These are phyloP conservation scores for Schizopygopsis pylzovi DNA, from an alignment of 2,797 vertebrate species.

Conservation along the genomic window DNA sequence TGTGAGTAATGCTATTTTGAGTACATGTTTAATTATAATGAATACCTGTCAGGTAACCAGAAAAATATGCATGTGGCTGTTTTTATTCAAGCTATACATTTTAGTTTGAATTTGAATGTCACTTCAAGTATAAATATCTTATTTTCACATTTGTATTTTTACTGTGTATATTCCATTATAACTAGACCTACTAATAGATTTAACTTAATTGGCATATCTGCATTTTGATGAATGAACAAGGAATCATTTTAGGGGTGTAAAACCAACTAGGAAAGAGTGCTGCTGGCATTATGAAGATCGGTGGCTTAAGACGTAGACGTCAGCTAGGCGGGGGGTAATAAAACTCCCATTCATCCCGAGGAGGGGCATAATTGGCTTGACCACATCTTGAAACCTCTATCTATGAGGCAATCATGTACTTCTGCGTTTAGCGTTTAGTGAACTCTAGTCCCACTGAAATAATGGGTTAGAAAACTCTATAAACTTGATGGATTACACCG, in stretches of 20 bases:
- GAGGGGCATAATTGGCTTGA: conserved; percentile 46
- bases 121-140: background rate
- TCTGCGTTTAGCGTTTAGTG: conserved; percentile 17
- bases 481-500: conserved; percentile 20
- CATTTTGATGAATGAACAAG: background rate
- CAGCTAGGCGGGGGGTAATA: conserved; percentile 65
- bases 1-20: background rate
- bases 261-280: background rate
- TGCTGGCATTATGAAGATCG: conserved; percentile 14
- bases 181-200: background rate
- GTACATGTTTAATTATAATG: background rate
- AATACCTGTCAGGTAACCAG: background rate
- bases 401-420: conserved; percentile 13
- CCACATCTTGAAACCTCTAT: conserved; percentile 33
- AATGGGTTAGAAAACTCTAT: conserved; percentile 24
- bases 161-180: background rate
- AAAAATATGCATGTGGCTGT: background rate
- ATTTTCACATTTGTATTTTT: background rate
- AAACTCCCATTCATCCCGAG: conserved; percentile 58
- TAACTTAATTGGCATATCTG: background rate
- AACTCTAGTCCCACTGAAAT: conserved; percentile 21
- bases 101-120: background rate
- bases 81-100: background rate
- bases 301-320: conserved; percentile 42
- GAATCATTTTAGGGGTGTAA: background rate